Evolutionary conservation across 2,797 vertebrate species (phyloP), one percentile per base, ranked within the genome.

Genomic region (Brachyrhaphis roseni): DNA sequence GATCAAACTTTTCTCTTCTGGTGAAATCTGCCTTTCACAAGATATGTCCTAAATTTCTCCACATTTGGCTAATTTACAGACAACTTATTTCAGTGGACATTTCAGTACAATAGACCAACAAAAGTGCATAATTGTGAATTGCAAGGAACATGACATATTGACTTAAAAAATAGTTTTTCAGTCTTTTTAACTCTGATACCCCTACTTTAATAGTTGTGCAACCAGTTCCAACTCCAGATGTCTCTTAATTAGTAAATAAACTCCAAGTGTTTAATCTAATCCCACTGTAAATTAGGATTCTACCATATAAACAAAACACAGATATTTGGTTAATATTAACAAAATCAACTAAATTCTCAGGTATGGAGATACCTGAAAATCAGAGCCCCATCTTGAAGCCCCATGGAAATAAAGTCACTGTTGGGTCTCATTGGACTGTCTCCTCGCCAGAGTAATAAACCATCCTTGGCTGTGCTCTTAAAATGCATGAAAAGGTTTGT

Each of bases 401-500:
- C 98, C 71, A 99, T 88, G 20, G 98, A 98, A 86, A 99, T 93
- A 90, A 97, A 98, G 93, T 99, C 98, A 78, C 97, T 98, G 92
- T 98, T 98, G 51, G 96, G 87, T 87, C 96, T 94, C 97, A 97
- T 94, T 51, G 97, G 97, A 82, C 95, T 97, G 85, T 97, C 97
- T 78, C 98, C 98, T 75, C 97, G 94, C 98, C 98, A 99, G 74
- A 99, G 90, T 90, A 99, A 77, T 83, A 99, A 93, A 4, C 98
- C 98, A 0, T 99, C 97, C 79, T 96, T 97, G 78, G 96, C 95
- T 4, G 95, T 96, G 57, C 98, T 98, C 93, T 97, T 99, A 91
- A 99, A 99, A 55, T 97, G 96, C 97, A 99, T 97, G 87, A 99
- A 99, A 2, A 97, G 93, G 0, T 96, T 98, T 0, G 96, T 97